These are phyloP conservation scores for Rhinolophus sinicus DNA, from an alignment of 2,113 vertebrate genomes.

Conservation along the genomic window DNA sequence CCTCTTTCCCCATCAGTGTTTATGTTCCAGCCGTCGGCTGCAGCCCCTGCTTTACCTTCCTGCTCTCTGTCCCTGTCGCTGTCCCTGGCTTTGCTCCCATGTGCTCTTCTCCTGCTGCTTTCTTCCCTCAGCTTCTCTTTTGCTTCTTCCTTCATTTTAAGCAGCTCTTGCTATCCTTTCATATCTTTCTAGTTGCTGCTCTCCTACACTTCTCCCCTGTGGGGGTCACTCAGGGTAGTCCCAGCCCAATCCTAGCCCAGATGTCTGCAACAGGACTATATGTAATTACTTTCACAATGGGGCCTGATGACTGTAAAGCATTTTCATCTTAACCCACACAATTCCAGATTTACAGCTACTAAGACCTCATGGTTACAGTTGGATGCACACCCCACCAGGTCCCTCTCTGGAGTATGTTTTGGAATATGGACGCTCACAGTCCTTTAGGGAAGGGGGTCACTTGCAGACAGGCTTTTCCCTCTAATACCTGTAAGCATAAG, in stretches of 20 bases:
- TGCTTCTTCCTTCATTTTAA: conserved; percentile 30
- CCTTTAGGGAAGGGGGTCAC: background rate
- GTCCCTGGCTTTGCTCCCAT: rapidly evolving
- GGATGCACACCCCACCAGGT: background rate
- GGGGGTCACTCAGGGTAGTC: background rate
- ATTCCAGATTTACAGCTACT: background rate
- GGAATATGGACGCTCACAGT: background rate
- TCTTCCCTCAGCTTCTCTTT: background rate
- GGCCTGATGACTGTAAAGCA: conserved; percentile 12
- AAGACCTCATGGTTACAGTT: background rate
- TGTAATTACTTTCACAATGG: conserved; percentile 58
- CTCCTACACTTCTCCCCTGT: background rate
- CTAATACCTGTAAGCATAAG: background rate
- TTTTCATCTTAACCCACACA: background rate
- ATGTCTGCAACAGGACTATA: conserved; percentile 25
- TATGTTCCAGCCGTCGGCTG: background rate
- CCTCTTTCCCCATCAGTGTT: background rate
- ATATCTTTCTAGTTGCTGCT: conserved; percentile 11
- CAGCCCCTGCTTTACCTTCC: background rate
- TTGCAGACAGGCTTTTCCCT: background rate
- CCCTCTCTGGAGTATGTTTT: background rate
- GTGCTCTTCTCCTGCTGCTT: background rate
- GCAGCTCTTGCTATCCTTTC: background rate
- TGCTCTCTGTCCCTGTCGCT: background rate
- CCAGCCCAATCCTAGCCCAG: conserved; percentile 61